Evolutionary conservation across 2,888 invertebrate genomes (phyloP).

Genomic region (Pharmacophagus antenor): DNA sequence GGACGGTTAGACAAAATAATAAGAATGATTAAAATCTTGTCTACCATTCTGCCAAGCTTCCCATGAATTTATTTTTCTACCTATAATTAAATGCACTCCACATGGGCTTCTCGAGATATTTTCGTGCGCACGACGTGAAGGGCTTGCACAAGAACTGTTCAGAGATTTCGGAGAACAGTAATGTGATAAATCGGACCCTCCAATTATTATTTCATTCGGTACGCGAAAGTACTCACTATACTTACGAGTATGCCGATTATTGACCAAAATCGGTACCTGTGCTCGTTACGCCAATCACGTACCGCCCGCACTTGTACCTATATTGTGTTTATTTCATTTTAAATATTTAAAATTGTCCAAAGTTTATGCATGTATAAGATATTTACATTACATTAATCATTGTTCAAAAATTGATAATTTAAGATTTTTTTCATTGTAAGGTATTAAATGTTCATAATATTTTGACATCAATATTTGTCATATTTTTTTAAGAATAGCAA

Average conservation of each 20-base stretch:
- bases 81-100: conserved; percentile 74
- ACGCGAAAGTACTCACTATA: conserved; percentile 73
- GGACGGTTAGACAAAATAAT: conserved; percentile 64
- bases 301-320: conserved; percentile 36
- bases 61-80: conserved; percentile 74
- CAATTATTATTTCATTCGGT: conserved; percentile 79
- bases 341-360: neutral
- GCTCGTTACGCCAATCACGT: conserved; percentile 75
- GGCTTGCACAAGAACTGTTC: conserved; percentile 76
- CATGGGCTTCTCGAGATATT: conserved; percentile 71
- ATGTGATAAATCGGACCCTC: conserved; percentile 79
- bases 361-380: neutral
- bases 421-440: no score
- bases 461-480: no score
- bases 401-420: neutral
- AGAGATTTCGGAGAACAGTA: conserved; percentile 74
- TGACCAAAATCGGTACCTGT: conserved; percentile 74
- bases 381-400: neutral
- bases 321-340: conserved; percentile 25
- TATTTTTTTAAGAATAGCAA: no score
- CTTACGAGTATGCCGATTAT: conserved; percentile 66
- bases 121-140: conserved; percentile 77
- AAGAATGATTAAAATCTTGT: conserved; percentile 56
- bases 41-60: conserved; percentile 55
- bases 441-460: no score